Evolutionary conservation across 2,113 vertebrate species (phyloP).

Genomic region (Epinephelus moara): DNA sequence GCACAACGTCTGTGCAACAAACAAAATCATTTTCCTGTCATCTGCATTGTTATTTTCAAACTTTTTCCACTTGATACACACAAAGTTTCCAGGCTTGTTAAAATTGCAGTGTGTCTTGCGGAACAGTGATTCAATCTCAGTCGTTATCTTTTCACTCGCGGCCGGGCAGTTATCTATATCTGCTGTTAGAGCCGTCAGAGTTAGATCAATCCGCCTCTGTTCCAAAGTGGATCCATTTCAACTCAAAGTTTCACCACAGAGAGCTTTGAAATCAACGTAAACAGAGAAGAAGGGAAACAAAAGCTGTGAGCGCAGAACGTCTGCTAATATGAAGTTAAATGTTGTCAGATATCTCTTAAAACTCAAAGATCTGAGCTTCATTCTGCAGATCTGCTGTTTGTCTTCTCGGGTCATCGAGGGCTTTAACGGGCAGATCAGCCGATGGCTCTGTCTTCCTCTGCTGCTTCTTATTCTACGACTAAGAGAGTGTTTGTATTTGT

Average conservation of each 20-base stretch:
- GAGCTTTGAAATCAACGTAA: conserved; percentile 23
- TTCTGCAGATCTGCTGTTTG: not conserved
- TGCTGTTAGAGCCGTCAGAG: conserved; percentile 39
- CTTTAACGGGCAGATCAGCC: not conserved
- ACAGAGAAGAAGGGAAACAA: not conserved
- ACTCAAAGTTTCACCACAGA: conserved; percentile 7
- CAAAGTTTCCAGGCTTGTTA: conserved; percentile 27
- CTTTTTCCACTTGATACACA: conserved; percentile 34
- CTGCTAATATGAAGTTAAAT: not conserved
- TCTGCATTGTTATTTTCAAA: conserved; percentile 46
- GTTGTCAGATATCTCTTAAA: not conserved
- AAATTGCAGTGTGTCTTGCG: conserved; percentile 26
- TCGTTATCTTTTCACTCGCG: conserved; percentile 50
- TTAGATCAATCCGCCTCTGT: conserved; percentile 21
- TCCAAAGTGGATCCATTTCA: conserved; percentile 33
- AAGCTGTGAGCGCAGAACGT: not conserved
- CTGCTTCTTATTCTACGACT: not conserved
- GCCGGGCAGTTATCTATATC: conserved; percentile 39
- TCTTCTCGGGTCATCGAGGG: not conserved
- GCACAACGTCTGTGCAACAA: conserved; percentile 31
- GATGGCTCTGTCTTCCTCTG: not conserved
- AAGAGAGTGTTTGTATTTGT: not conserved
- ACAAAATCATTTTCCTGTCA: conserved; percentile 59
- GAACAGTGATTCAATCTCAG: conserved; percentile 27
- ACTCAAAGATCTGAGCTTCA: not conserved